phyloP scores from a whole-genome alignment of 1,140 invertebrate species.

The Fopius arisanus region DNA sequence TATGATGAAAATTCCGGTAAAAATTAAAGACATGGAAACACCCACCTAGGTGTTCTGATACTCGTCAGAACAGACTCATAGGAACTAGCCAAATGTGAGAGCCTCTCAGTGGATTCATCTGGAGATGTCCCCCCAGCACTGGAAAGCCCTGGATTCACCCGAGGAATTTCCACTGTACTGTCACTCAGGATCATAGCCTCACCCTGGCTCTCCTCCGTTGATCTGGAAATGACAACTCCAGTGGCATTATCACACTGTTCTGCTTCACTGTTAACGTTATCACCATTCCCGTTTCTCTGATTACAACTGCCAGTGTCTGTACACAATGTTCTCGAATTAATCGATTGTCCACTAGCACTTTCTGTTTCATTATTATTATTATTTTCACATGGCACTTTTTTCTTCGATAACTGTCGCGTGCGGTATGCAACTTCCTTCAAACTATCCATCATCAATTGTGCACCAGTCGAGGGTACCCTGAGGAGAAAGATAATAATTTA shows the following conservation, averaged over 20 bases:
- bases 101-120: background rate
- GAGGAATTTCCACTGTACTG: background rate
- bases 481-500: constrained; percentile 31
- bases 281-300: background rate
- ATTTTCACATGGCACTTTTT: constrained; percentile 37
- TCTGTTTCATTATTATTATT: constrained; percentile 13
- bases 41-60: constrained; percentile 53
- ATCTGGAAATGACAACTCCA: background rate
- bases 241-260: constrained; percentile 2
- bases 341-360: background rate
- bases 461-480: constrained; percentile 55
- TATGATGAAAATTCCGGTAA: too few species aligned
- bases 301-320: background rate
- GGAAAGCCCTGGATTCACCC: background rate
- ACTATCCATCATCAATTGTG: constrained; percentile 50
- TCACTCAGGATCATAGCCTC: background rate
- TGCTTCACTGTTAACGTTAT: background rate
- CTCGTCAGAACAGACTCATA: constrained; percentile 57
- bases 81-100: constrained; percentile 29
- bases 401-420: constrained; percentile 51
- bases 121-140: background rate
- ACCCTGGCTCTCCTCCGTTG: background rate
- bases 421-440: constrained; percentile 55
- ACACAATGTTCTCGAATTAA: constrained; percentile 7
- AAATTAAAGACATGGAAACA: constrained; percentile 15